Base-by-base conservation (phyloP, 2,888 invertebrate genomes). In the Epiblema foenella region DNA sequence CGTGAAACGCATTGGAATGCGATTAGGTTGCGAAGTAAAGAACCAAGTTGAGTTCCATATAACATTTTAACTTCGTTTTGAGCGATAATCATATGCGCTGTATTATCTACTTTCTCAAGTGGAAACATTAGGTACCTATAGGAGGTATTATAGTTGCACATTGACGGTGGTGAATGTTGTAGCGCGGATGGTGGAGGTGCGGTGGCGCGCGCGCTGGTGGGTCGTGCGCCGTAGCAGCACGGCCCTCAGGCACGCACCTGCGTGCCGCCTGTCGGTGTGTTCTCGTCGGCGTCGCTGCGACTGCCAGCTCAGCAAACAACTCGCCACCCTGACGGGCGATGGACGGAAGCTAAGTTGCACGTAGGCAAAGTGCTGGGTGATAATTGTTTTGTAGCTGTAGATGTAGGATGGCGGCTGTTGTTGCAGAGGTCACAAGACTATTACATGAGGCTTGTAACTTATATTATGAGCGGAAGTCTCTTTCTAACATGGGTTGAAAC, bases 231-330 rank as follows among this genome's bases (percentile, higher is more conserved):
- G 81, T 62, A 81, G 84, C 70, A 83, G 81, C 76, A 83, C 83
- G 72, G 79, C 83, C 33, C 77, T 82, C 59, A 79, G 85, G 60
- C 92, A 92, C 77, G 90, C 92, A 65, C 86, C 91, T 9, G 77
- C 83, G 39, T 93, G 93, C 84, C 81, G 86, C 75, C 82, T 89
- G 76, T 82, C 87, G 49, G 82, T 86, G 67, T 81, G 81, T 73
- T 78, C 84, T 67, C 84, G 83, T 57, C 83, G 82, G 67, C 84
- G 83, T 57, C 83, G 82, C 74, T 93, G 93, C 77, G 82, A 88
- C 80, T 92, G 92, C 75, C 82, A 87, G 51, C 83, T 91, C 54
- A 72, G 46, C 68, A 67, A 56, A 51, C 56, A 54, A 17, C 46
- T 33, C 56, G 24, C 42, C 33, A 12, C 12, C 17, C n/a, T 3